Conservation (phyloP, 2,888 invertebrate species). For the Pardosa pseudoannulata region DNA sequence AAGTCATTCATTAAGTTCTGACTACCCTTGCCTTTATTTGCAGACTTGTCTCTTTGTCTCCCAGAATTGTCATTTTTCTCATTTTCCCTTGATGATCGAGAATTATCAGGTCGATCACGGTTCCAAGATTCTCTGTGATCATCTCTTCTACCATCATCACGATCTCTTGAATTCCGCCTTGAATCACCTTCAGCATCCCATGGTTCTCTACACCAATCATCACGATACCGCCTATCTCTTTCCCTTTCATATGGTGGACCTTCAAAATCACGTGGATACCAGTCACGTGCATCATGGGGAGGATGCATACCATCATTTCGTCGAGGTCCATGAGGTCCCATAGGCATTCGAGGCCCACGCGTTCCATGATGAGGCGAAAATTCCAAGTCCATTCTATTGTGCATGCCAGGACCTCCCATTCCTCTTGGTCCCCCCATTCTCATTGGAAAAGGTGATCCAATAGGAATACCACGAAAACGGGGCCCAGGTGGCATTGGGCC, state of each 20-base stretch:
- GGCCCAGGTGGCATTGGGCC: slow-evolving; percentile 39
- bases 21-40: not conserved
- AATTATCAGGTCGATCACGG: slow-evolving; percentile 7
- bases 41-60: not conserved
- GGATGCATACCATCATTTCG: slow-evolving; percentile 7
- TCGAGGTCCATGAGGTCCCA: slow-evolving; percentile 14
- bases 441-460: slow-evolving; percentile 29
- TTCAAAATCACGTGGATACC: slow-evolving; percentile 59
- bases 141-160: slow-evolving; percentile 20
- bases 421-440: slow-evolving; percentile 58
- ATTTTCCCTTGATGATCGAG: not conserved
- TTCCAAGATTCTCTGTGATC: slow-evolving; percentile 24
- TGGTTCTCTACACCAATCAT: slow-evolving; percentile 36
- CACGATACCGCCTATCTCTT: not conserved
- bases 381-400: slow-evolving; percentile 58
- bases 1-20: slow-evolving; percentile 28
- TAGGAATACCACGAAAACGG: slow-evolving; percentile 40
- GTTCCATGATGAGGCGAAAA: slow-evolving; percentile 23
- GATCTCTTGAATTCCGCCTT: slow-evolving; percentile 8
- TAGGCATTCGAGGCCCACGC: slow-evolving; percentile 47
- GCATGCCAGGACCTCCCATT: slow-evolving; percentile 33
- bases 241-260: slow-evolving; percentile 43
- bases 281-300: slow-evolving; percentile 45
- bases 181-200: slow-evolving; percentile 16
- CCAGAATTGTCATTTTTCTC: not conserved